Conservation (phyloP, 2,888 invertebrate species). For the Zaprionus bogoriensis region DNA sequence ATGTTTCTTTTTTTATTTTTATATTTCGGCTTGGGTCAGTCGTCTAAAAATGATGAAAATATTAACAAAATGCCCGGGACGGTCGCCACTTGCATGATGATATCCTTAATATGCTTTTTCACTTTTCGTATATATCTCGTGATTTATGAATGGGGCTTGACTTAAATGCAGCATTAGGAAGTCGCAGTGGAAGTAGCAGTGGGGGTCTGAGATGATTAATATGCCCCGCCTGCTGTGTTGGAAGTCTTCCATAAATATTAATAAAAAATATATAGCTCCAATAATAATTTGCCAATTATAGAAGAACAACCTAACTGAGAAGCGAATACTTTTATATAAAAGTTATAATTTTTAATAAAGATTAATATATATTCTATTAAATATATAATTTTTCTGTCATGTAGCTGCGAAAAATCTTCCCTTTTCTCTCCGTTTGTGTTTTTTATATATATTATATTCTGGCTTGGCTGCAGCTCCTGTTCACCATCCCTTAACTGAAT, state of each 20-base stretch:
- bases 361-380: too few species aligned
- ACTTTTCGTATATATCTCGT: conserved; percentile 21
- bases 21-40: conserved; percentile 16
- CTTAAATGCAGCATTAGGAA: not conserved
- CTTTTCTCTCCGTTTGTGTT: too few species aligned
- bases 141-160: conserved; percentile 45
- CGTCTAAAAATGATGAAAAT: conserved; percentile 40
- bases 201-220: not conserved
- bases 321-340: too few species aligned
- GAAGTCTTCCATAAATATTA: not conserved
- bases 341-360: too few species aligned
- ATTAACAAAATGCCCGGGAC: conserved; percentile 43
- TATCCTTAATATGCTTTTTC: conserved; percentile 45
- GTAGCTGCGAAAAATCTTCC: too few species aligned
- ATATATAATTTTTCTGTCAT: too few species aligned
- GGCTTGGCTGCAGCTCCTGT: not conserved
- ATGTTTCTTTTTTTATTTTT: conserved; percentile 32
- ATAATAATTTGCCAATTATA: too few species aligned
- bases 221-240: not conserved
- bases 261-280: too few species aligned
- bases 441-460: conserved; percentile 5
- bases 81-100: conserved; percentile 28
- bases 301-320: too few species aligned
- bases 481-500: not conserved
- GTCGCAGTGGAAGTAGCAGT: not conserved